These are phyloP conservation scores for Laothoe populi DNA, from an alignment of 2,888 invertebrate species.

Conservation along the genomic window DNA sequence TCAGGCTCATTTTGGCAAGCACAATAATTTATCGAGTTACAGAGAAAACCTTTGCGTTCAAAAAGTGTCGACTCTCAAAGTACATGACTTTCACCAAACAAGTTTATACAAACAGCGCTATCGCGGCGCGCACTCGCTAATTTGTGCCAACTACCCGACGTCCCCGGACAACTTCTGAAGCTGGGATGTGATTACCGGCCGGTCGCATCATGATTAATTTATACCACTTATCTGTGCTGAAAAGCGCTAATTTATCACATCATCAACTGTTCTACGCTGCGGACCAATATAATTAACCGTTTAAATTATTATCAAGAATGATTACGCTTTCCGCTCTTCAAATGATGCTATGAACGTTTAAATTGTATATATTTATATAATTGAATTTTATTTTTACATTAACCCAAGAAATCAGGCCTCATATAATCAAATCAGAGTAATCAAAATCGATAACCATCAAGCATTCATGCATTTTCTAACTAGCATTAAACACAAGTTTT, in stretches of 20 bases:
- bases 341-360: conserved; percentile 31
- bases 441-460: no score
- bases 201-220: conserved; percentile 71
- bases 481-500: no score
- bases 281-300: conserved; percentile 4
- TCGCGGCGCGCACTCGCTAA: conserved; percentile 79
- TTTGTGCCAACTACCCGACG: conserved; percentile 67
- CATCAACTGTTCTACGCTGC: conserved; percentile 14
- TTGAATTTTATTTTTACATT: no score
- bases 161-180: conserved; percentile 68
- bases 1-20: neutral
- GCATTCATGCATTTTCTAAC: no score
- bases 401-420: no score
- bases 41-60: neutral
- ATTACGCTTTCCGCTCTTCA: conserved; percentile 1
- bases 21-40: no score
- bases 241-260: conserved; percentile 24
- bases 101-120: conserved; percentile 73
- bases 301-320: conserved; percentile 6
- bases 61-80: conserved; percentile 34
- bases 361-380: neutral
- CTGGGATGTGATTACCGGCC: conserved; percentile 69
- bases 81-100: conserved; percentile 48
- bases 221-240: conserved; percentile 16
- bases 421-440: no score